Evolutionary conservation across 2,797 vertebrate species (phyloP).

Genomic region (Lutjanus argentimaculatus): DNA sequence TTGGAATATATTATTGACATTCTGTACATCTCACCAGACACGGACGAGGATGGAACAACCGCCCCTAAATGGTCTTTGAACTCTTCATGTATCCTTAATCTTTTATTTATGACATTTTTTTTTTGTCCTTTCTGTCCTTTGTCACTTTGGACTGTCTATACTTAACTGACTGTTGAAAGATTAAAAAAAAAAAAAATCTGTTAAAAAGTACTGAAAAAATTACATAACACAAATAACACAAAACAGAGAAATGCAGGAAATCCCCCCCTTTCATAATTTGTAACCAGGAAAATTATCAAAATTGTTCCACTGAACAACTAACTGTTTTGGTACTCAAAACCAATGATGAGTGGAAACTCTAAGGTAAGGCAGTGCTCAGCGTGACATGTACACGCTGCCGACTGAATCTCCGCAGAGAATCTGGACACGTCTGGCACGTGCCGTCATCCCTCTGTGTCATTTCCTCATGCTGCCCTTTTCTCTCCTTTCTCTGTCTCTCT

Average conservation of each 20-base stretch:
- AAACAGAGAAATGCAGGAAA: not conserved
- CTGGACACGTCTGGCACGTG: not conserved
- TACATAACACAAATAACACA: not conserved
- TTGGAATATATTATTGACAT: too few species aligned
- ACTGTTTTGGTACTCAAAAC: not conserved
- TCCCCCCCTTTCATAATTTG: not conserved
- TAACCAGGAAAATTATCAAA: not conserved
- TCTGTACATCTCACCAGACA: too few species aligned
- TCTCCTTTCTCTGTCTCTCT: slow-evolving; percentile 34
- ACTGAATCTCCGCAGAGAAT: not conserved
- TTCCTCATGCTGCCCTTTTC: slow-evolving; percentile 28
- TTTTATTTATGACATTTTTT: too few species aligned
- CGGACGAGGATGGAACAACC: too few species aligned
- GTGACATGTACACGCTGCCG: not conserved
- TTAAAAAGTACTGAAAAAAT: not conserved
- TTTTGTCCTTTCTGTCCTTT: too few species aligned
- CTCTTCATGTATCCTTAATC: too few species aligned
- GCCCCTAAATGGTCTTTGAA: too few species aligned
- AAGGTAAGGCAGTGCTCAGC: not conserved
- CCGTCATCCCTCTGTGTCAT: slow-evolving; percentile 21
- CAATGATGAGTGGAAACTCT: not conserved
- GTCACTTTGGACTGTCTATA: too few species aligned
- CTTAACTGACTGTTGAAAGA: too few species aligned
- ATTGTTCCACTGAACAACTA: not conserved
- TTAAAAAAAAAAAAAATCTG: too few species aligned